Conservation (phyloP, 2,113 vertebrate genomes). For the Jaculus jaculus region DNA sequence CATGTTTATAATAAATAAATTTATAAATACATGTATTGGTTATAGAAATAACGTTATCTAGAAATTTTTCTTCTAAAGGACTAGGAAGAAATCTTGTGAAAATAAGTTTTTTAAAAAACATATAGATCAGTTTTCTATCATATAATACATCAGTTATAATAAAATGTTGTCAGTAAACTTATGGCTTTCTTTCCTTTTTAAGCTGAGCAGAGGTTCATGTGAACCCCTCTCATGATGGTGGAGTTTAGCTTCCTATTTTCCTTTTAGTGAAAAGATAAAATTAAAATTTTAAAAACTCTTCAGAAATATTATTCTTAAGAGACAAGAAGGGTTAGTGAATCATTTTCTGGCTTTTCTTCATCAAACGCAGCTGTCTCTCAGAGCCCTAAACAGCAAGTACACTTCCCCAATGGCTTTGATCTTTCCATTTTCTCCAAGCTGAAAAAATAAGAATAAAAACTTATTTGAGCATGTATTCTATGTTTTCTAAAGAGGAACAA, state of each 20-base stretch:
- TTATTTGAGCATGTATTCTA: background rate
- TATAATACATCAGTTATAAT: conserved; percentile 13
- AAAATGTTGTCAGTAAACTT: conserved; percentile 39
- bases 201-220: background rate
- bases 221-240: background rate
- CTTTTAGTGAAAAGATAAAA: background rate
- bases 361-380: conserved; percentile 73
- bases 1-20: conserved; percentile 83
- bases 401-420: conserved; percentile 89
- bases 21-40: conserved; percentile 80
- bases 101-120: conserved; percentile 40
- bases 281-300: background rate
- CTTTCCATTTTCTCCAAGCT: conserved; percentile 85
- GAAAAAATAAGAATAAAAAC: conserved; percentile 57
- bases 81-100: background rate
- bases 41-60: conserved; percentile 48
- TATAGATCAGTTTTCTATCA: conserved; percentile 2
- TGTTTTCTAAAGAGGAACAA: background rate
- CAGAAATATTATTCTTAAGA: background rate
- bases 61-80: background rate
- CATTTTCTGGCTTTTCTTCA: conserved; percentile 45
- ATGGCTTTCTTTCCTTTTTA: background rate
- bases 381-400: conserved; percentile 84
- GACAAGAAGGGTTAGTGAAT: conserved; percentile 17
- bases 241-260: conserved; percentile 26